These are phyloP conservation scores for Diglossa brunneiventris DNA, from an alignment of 2,113 vertebrate species.

Conservation along the genomic window DNA sequence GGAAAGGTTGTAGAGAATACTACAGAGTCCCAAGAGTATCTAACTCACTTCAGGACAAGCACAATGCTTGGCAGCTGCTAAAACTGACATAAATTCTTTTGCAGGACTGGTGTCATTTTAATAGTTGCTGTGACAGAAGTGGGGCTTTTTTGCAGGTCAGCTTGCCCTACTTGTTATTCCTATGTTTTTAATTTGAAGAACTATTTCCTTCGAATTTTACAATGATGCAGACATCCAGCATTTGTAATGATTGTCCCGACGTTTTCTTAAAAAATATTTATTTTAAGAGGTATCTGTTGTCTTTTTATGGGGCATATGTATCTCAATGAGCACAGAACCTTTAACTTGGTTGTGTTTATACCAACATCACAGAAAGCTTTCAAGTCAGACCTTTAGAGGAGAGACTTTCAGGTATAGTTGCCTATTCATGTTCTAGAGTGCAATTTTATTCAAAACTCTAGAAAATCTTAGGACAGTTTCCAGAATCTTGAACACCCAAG, in stretches of 20 bases:
- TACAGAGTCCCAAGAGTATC: not conserved
- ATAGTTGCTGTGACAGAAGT: not conserved
- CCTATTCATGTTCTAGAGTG: not conserved
- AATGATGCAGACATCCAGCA: not conserved
- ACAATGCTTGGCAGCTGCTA: not conserved
- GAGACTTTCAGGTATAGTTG: not conserved
- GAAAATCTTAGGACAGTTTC: not conserved
- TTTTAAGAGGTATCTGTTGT: not conserved
- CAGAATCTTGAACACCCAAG: not conserved
- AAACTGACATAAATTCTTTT: not conserved
- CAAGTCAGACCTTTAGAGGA: not conserved
- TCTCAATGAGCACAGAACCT: not conserved
- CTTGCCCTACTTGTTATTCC: not conserved
- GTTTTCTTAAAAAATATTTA: not conserved
- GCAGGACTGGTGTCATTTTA: not conserved
- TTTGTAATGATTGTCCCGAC: not conserved
- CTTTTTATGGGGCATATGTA: not conserved
- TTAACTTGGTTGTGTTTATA: not conserved
- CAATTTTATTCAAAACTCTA: not conserved
- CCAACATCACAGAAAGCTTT: not conserved
- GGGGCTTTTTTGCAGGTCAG: rapidly evolving
- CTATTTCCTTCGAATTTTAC: not conserved
- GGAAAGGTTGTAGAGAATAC: not conserved
- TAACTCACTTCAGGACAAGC: not conserved
- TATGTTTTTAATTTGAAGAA: not conserved